Percentiles rank a stretch among this genome's conserved stretches.
Conservation (phyloP, 2,888 invertebrate species). For the Psylliodes chrysocephalus region DNA sequence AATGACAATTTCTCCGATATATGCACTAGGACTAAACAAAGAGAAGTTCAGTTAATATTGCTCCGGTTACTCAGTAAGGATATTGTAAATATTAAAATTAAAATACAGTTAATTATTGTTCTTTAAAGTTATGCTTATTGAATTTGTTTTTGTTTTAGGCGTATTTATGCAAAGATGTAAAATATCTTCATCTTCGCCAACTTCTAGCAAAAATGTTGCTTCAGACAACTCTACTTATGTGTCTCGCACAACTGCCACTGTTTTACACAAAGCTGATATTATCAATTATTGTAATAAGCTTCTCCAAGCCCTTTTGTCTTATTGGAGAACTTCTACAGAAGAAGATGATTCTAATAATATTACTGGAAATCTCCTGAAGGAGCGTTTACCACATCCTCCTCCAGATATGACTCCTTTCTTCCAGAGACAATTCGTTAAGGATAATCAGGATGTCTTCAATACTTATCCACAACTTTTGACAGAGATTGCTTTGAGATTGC, state of each 20-base stretch:
- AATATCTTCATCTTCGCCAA: slow-evolving; percentile 61
- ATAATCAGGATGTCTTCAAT: slow-evolving; percentile 92
- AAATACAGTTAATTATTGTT: no score
- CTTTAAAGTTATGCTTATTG: no score
- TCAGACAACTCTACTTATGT: slow-evolving; percentile 69
- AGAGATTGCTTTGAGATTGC: slow-evolving; percentile 92
- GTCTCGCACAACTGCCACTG: slow-evolving; percentile 76
- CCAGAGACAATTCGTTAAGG: slow-evolving; percentile 90
- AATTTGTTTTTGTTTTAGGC: slow-evolving; percentile 65
- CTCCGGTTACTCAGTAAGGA: slow-evolving; percentile 86
- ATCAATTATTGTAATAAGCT: slow-evolving; percentile 79
- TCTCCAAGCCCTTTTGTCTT: slow-evolving; percentile 73
- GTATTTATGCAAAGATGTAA: slow-evolving; percentile 83
- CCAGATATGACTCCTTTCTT: slow-evolving; percentile 98
- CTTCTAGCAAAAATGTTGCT: slow-evolving; percentile 39
- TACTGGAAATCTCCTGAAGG: slow-evolving; percentile 80
- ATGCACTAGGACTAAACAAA: slow-evolving; percentile 75
- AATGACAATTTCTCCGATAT: slow-evolving; percentile 68
- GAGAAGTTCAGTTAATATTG: slow-evolving; percentile 89
- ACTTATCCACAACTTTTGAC: slow-evolving; percentile 94
- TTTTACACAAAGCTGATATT: slow-evolving; percentile 75
- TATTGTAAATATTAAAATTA: neutral
- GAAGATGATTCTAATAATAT: slow-evolving; percentile 60
- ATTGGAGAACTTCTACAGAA: slow-evolving; percentile 75
- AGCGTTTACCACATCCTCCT: slow-evolving; percentile 81